phyloP scores from a whole-genome alignment of 2,888 invertebrate genomes.

The Chirona hameri region DNA sequence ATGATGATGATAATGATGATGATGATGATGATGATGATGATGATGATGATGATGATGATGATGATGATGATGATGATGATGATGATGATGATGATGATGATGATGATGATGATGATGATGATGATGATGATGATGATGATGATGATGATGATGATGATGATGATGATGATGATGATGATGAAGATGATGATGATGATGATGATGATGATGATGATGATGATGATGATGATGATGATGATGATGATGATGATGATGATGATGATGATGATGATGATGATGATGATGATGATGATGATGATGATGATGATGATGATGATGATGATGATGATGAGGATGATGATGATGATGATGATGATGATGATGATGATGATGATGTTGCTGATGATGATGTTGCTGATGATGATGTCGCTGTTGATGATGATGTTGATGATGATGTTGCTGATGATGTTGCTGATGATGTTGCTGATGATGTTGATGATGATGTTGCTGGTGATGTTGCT shows the following conservation, averaged over 20 bases:
- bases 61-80: slow-evolving; percentile 22
- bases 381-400: no score
- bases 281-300: no score
- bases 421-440: no score
- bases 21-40: neutral
- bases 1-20: neutral
- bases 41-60: neutral
- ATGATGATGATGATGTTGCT: no score
- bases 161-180: slow-evolving; percentile 22
- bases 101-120: slow-evolving; percentile 22
- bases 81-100: slow-evolving; percentile 22
- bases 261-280: slow-evolving; percentile 22
- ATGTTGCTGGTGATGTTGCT: no score
- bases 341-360: no score
- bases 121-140: slow-evolving; percentile 22
- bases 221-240: slow-evolving; percentile 22
- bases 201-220: slow-evolving; percentile 6
- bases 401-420: no score
- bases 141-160: slow-evolving; percentile 22
- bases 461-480: no score
- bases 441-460: no score
- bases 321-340: no score
- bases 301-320: no score
- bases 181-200: slow-evolving; percentile 11
- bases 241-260: slow-evolving; percentile 22